Evolutionary conservation across 1,140 invertebrate species (phyloP), one percentile per base, ranked within the genome.

Genomic region (Lycorma delicatula): DNA sequence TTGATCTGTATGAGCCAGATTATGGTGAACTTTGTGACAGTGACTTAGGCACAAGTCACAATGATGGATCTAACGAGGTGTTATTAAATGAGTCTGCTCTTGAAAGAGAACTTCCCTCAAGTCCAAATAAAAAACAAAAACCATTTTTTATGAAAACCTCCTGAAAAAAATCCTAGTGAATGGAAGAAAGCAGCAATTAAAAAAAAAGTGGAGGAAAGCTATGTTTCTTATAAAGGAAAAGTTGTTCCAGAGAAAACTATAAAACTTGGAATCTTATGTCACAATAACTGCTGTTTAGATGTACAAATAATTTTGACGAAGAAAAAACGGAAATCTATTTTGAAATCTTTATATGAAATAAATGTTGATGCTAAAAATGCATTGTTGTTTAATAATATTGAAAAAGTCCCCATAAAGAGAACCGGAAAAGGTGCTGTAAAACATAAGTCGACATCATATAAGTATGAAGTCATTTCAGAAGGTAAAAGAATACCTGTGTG

Each of bases 371-470:
- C 6, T 18, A 44, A 44, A 44, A 44, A 44, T 44, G 41, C 41
- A 9, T 22, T 44, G 41, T 9, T 44, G 23, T 44, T 44, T 22
- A 44, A 44, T 20, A 44, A 22, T 44, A 44, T 44, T 16, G 16
- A 12, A 5, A 44, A 9, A 44, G 16, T 2, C 16, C 16, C 6
- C 23, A 22, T 44, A 7, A 16, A 23, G 11, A 16, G 52, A 26
- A 41, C 13, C 18, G 11, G 29, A 18, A 54, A 18, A 11, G 29
- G 38, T 41, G 52, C 52, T 20, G 38, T 41, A 12, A 59, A 51
- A 48, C n/a, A 31, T 56, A 56, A 49, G 60, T 46, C 27, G 25
- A 44, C 34, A 28, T 38, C 48, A 27, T 55, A 23, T 59, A 47
- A 23, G 27, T 50, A 56, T 5, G 54, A 29, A 29, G 25, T 60